Evolutionary conservation across 2,113 vertebrate genomes (phyloP).

Genomic region (Odocoileus virginianus): DNA sequence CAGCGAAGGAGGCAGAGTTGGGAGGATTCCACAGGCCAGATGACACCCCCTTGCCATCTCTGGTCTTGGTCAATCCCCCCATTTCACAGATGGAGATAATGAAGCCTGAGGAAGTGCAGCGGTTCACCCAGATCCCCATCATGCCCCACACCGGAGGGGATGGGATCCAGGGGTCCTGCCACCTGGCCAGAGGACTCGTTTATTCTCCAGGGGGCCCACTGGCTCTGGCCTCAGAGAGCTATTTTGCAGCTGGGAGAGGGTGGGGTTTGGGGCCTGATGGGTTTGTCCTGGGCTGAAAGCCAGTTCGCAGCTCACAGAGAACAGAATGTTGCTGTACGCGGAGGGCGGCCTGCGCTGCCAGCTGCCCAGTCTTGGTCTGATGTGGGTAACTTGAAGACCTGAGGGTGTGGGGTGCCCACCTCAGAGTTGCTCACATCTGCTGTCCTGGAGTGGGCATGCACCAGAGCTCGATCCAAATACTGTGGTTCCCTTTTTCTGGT

Average conservation of each 20-base stretch:
- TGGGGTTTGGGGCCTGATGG: background rate
- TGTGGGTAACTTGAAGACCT: background rate
- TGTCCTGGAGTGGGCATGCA: rapidly evolving
- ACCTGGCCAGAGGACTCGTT: background rate
- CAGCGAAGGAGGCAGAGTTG: background rate
- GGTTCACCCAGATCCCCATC: background rate
- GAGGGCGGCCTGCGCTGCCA: background rate
- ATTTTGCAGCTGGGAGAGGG: background rate
- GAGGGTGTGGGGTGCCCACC: background rate
- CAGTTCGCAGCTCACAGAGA: slow-evolving; percentile 30
- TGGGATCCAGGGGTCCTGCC: background rate
- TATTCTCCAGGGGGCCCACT: background rate
- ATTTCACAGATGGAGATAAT: background rate
- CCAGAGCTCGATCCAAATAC: background rate
- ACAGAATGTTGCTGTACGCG: background rate
- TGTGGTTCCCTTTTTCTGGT: background rate
- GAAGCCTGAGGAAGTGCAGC: background rate
- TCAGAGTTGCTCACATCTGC: background rate
- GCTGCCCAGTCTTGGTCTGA: background rate
- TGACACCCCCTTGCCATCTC: background rate
- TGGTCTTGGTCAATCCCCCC: background rate
- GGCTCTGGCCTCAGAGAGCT: background rate
- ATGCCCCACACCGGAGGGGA: background rate
- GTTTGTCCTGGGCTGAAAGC: slow-evolving; percentile 5
- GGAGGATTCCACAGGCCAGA: background rate